A percentile compares a stretch with the other conserved stretches of the same genome.
Evolutionary conservation across 2,888 invertebrate species (phyloP).

Genomic region (Alsophila aescularia): DNA sequence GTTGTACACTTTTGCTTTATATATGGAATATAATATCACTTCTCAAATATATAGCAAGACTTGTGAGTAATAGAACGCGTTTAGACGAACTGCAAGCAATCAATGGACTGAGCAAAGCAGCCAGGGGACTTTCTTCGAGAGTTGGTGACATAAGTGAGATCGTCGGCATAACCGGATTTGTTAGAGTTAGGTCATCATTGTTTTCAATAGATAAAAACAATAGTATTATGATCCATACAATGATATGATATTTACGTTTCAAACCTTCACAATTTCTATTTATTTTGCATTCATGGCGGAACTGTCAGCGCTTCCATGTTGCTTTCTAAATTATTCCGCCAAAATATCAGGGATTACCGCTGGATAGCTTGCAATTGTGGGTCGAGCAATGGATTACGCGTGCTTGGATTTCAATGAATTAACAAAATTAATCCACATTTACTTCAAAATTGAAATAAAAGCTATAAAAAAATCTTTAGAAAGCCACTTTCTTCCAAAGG

Average conservation of each 20-base stretch:
- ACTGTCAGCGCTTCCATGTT: constrained; percentile 85
- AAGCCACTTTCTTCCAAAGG: constrained; percentile 76
- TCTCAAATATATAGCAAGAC: not conserved
- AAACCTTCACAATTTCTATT: constrained; percentile 82
- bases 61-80: constrained; percentile 8
- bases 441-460: constrained; percentile 43
- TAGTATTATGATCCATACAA: constrained; percentile 43
- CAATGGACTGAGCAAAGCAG: constrained; percentile 42
- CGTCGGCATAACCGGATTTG: constrained; percentile 28
- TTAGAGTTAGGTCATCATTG: constrained; percentile 42
- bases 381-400: not conserved
- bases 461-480: constrained; percentile 68
- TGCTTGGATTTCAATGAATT: constrained; percentile 5
- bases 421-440: constrained; percentile 14
- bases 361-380: constrained; percentile 1
- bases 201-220: constrained; percentile 44
- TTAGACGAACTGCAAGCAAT: constrained; percentile 13
- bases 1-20: not conserved
- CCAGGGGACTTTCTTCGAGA: constrained; percentile 50
- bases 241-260: constrained; percentile 46
- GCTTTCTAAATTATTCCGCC: constrained; percentile 75
- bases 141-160: constrained; percentile 34
- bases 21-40: not conserved
- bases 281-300: constrained; percentile 86
- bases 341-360: constrained; percentile 9